A percentile compares a stretch with the other conserved stretches of the same genome.
These are phyloP conservation scores for Pseudoips prasinana DNA, from an alignment of 2,888 invertebrate genomes.

Conservation along the genomic window DNA sequence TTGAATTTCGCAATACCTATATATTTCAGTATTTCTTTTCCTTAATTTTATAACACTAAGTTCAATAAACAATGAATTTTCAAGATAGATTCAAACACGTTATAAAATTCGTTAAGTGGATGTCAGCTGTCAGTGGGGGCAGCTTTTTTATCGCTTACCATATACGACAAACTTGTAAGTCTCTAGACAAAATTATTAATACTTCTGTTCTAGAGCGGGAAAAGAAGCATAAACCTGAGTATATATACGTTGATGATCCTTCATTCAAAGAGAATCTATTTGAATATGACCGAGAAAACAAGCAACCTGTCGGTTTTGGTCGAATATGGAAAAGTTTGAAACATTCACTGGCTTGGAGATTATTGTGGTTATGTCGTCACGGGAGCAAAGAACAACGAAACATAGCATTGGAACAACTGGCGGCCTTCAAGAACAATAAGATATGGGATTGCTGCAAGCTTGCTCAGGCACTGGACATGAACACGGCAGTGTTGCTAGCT, in stretches of 20 bases:
- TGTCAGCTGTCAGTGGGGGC: constrained; percentile 45
- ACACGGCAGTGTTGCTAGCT: constrained; percentile 90
- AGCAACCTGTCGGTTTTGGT: constrained; percentile 53
- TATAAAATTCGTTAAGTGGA: constrained; percentile 50
- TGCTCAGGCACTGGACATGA: constrained; percentile 89
- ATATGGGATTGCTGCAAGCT: constrained; percentile 87
- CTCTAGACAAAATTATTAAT: constrained; percentile 57
- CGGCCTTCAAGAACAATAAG: constrained; percentile 85
- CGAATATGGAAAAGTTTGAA: constrained; percentile 84
- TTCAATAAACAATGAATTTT: constrained; percentile 38
- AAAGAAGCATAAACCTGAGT: constrained; percentile 65
- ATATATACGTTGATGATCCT: constrained; percentile 74
- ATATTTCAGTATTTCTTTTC: neutral
- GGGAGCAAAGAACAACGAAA: constrained; percentile 84
- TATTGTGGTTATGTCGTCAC: constrained; percentile 84
- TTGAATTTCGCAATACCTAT: too few relatives aligned
- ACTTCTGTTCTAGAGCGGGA: constrained; percentile 63
- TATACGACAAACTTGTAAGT: constrained; percentile 48
- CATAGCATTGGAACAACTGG: constrained; percentile 85
- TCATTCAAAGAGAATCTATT: constrained; percentile 49
- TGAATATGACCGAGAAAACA: constrained; percentile 48
- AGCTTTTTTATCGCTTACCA: constrained; percentile 54
- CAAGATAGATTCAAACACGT: constrained; percentile 54
- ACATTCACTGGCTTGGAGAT: constrained; percentile 84
- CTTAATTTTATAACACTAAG: neutral